Conservation (phyloP, 1,140 invertebrate species). For the Phymorhynchus buccinoides region DNA sequence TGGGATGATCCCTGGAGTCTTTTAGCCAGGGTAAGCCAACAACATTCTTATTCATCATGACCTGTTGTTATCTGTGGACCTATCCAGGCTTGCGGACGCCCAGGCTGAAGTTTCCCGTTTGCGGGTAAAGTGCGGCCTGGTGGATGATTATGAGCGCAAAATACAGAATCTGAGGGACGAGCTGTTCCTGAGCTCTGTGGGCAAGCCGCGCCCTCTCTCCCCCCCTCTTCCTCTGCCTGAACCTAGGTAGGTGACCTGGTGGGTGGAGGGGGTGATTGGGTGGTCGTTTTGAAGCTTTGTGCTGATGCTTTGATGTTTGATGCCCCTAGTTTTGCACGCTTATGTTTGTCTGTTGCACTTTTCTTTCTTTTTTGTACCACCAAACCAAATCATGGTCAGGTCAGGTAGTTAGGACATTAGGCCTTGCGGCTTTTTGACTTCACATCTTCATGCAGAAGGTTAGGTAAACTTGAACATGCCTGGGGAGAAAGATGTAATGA, state of each 20-base stretch:
- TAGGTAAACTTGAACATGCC: no score
- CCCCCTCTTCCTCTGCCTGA: neutral
- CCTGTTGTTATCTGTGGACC: neutral
- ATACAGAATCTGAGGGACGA: constrained; percentile 67
- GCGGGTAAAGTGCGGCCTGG: constrained; percentile 58
- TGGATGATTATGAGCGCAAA: constrained; percentile 69
- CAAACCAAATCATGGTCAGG: no score
- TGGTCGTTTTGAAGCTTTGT: neutral
- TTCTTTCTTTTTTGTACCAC: no score
- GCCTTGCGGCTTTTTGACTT: no score
- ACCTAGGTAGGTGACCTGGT: neutral
- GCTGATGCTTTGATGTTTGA: no score
- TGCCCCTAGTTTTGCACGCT: no score
- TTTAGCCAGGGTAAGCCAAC: no score
- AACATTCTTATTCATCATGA: neutral
- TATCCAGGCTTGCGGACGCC: constrained; percentile 62
- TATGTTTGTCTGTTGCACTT: no score
- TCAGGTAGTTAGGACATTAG: no score
- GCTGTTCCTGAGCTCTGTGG: constrained; percentile 57
- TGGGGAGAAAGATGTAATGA: no score
- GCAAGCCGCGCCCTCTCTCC: constrained; percentile 41
- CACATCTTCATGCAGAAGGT: no score
- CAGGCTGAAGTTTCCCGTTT: constrained; percentile 67
- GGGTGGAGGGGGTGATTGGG: neutral
- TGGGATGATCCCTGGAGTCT: no score